These are phyloP conservation scores for Eilema griseolum DNA, from an alignment of 2,888 invertebrate genomes.

Conservation along the genomic window DNA sequence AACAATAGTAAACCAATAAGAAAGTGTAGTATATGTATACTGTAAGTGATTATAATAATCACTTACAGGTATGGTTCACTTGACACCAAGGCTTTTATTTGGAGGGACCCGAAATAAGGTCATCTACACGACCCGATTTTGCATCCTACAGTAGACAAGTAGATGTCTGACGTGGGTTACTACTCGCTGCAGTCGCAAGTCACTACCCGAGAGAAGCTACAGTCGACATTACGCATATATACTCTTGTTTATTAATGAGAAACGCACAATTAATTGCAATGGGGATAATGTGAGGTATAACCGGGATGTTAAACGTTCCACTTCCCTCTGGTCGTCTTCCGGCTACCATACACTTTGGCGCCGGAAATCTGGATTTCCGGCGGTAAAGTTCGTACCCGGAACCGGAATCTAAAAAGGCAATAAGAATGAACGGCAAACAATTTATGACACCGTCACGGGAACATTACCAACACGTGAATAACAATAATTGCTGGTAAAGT, in stretches of 20 bases:
- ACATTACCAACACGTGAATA: not conserved
- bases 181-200: too few species aligned
- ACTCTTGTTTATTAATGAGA: not conserved
- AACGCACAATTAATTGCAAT: not conserved
- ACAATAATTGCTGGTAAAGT: too few species aligned
- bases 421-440: not conserved
- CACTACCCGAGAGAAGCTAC: too few species aligned
- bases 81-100: too few species aligned
- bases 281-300: not conserved
- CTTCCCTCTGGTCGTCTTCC: not conserved
- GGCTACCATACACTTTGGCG: not conserved
- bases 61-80: too few species aligned
- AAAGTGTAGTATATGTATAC: too few species aligned
- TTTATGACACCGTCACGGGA: not conserved
- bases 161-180: too few species aligned
- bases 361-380: conserved; percentile 4
- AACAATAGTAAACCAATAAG: too few species aligned
- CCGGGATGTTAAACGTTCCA: not conserved
- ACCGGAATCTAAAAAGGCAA: not conserved
- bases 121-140: too few species aligned
- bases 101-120: too few species aligned
- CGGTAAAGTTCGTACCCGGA: not conserved
- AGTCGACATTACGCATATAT: not conserved
- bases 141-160: too few species aligned
- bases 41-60: too few species aligned